Percentiles rank a stretch among this genome's conserved stretches.
phyloP scores from a whole-genome alignment of 1,140 invertebrate genomes.

The Brachionus asplanchnoidis region DNA sequence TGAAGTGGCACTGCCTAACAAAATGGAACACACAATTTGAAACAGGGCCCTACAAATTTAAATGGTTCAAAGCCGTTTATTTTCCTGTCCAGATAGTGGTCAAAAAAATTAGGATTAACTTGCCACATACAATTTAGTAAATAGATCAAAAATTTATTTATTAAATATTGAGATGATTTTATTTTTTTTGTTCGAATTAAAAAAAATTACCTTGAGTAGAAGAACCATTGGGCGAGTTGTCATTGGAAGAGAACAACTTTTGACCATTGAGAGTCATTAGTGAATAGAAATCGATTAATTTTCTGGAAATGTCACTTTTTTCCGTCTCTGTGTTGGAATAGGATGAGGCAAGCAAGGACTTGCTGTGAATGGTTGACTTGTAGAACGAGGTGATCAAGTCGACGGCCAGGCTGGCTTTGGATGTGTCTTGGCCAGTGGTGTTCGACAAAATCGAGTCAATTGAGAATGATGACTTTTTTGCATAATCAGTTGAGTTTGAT shows the following conservation, averaged over 20 bases:
- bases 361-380: neutral
- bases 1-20: too few relatives aligned
- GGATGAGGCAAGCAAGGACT: neutral
- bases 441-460: neutral
- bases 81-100: too few relatives aligned
- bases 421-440: neutral
- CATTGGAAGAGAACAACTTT: neutral
- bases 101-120: too few relatives aligned
- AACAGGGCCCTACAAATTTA: too few relatives aligned
- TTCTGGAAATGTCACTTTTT: neutral
- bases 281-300: neutral
- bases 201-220: neutral
- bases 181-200: neutral
- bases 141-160: too few relatives aligned
- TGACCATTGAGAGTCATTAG: neutral
- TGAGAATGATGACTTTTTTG: neutral
- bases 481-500: neutral
- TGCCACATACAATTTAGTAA: too few relatives aligned
- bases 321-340: neutral
- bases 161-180: too few relatives aligned
- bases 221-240: neutral
- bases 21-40: too few relatives aligned
- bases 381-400: neutral
- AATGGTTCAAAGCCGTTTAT: too few relatives aligned
- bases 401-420: neutral